Evolutionary conservation across 1,140 invertebrate genomes (phyloP), one percentile per base, ranked within the genome.

Genomic region (Heliconius himera): DNA sequence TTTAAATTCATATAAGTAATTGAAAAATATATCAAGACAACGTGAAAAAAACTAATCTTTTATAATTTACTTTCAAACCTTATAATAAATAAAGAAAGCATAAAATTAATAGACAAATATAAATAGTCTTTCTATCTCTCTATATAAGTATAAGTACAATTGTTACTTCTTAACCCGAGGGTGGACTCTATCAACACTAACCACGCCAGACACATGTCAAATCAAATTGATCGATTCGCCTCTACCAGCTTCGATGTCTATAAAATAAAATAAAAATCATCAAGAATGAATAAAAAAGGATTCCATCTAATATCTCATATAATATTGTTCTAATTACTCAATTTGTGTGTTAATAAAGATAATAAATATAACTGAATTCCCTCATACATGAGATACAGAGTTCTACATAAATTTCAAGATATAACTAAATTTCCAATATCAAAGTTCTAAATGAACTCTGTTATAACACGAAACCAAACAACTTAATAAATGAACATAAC

Each of bases 141-240:
- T 11, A 56, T 56, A 56, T 56, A 22, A n/a, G n/a, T 56, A 56
- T 56, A 56, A 22, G 20, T 56, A 56, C 20, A 56, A n/a, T 56
- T 56, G 54, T 22, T 22, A 56, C 54, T 56, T 56, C 54, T 56
- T 22, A 60, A 26, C 54, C 54, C 54, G 11, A 66, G 60, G 60
- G 60, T 66, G 60, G 60, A 29, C 60, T 66, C 60, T 66, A 66
- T 66, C 60, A 66, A 66, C 60, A 66, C 60, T 29, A 66, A 66
- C 60, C 60, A 66, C 60, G 60, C 60, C 60, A 66, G 60, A 66
- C 60, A 66, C 3, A 66, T 66, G 60, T 66, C 60, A 66, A 66
- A 66, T 66, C 60, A 66, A 66, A 66, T 66, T 66, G 60, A 66
- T 66, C 60, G 60, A 66, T 66, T 29, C 60, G 60, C 29, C 60